These are phyloP conservation scores for Cyanistes caeruleus DNA, from an alignment of 2,113 vertebrate species.

Conservation along the genomic window DNA sequence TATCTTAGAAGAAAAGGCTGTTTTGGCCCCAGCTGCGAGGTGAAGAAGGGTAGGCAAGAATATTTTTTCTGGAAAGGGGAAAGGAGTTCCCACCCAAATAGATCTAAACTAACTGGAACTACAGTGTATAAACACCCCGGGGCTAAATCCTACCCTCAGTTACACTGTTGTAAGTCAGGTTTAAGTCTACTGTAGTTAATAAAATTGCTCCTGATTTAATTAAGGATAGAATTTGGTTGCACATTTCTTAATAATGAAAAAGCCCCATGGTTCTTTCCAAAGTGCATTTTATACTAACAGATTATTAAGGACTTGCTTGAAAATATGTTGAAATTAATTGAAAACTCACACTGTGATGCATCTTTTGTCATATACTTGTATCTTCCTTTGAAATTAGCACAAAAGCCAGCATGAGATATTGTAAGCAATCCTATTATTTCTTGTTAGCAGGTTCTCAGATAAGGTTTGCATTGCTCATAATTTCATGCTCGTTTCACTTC, in stretches of 20 bases:
- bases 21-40: neutral
- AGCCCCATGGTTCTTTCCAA: conserved; percentile 61
- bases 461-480: neutral
- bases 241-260: conserved; percentile 62
- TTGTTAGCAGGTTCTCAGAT: conserved; percentile 23
- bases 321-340: neutral
- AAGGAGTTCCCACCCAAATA: conserved; percentile 65
- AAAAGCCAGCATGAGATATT: neutral
- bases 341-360: conserved; percentile 5
- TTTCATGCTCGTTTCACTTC: neutral
- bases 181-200: conserved; percentile 58
- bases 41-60: conserved; percentile 40
- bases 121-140: conserved; percentile 31
- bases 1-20: neutral
- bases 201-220: conserved; percentile 65
- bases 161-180: conserved; percentile 49
- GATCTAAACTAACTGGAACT: conserved; percentile 61
- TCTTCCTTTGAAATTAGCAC: neutral
- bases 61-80: conserved; percentile 51
- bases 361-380: neutral
- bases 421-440: conserved; percentile 25
- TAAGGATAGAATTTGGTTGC: conserved; percentile 57
- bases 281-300: conserved; percentile 42
- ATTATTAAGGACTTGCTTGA: conserved; percentile 22
- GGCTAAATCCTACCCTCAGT: conserved; percentile 49